Base-by-base conservation (phyloP, 2,113 vertebrate genomes). In the Channa maculata region DNA sequence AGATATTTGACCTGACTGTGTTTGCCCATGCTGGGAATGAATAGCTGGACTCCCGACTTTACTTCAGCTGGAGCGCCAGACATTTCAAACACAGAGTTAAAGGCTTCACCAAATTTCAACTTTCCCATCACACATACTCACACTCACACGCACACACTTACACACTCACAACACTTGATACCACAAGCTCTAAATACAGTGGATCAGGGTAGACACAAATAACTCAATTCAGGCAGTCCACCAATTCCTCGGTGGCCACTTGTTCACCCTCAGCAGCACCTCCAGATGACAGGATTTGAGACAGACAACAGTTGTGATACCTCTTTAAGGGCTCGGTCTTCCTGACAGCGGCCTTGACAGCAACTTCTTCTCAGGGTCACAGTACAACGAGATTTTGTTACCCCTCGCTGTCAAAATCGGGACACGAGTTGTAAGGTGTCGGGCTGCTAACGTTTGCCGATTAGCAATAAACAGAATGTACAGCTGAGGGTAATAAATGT, bases 201-300 rank as follows among this genome's bases (percentile, higher is more conserved):
- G 78, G 87, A 86, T 88, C 82, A 86, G 72, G 36, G 49, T 46
- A 37, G 88, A 86, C 89, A 66, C 75, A 89, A 91, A 94, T 88
- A 92, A 90, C 88, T 79, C 54, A 86, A 61, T 84, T 89, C 83
- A 75, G 83, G 79, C 63, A 63, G 69, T 85, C 62, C 62, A 51
- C 46, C 64, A 62, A 24, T 53, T 69, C 79, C 69, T 55, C 77
- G 52, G 73, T 60, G 66, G 75, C 67, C 85, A 86, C 79, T 89
- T 85, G 79, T 88, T 87, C 57, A 8, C 69, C 54, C 71, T 61
- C 64, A 77, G 71, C 82, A 80, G 77, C 77, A 59, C 80, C 83
- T 87, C 83, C 83, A 66, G 67, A 74, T 77, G 77, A 87, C 80
- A 50, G 74, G 80, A 71, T 89, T 65, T 71, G 41, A 84, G 79